A percentile compares a stretch with the other conserved stretches of the same genome.
Conservation (phyloP, 2,113 vertebrate genomes). For the Hiodon alosoides region DNA sequence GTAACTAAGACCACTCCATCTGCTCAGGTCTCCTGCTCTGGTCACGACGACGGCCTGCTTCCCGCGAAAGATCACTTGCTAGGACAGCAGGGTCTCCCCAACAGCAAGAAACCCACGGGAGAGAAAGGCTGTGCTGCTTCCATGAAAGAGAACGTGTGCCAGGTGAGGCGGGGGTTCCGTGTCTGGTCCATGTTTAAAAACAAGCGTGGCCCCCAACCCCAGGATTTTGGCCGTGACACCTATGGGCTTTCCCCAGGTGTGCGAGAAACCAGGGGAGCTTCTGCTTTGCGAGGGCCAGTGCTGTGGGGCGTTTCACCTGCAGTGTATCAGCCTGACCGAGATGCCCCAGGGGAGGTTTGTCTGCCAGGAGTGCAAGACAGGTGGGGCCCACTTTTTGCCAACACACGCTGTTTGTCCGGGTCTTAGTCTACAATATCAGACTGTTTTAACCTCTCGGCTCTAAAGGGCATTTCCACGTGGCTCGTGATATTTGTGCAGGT, state of each 20-base stretch:
- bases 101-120: conserved; percentile 61
- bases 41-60: conserved; percentile 51
- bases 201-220: background rate
- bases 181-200: conserved; percentile 7
- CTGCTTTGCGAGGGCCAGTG: conserved; percentile 92
- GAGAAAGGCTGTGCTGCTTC: conserved; percentile 81
- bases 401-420: background rate
- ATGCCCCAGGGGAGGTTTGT: conserved; percentile 88
- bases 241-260: conserved; percentile 66
- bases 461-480: too few relatives aligned
- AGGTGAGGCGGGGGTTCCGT: conserved; percentile 61
- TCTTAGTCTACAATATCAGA: too few relatives aligned
- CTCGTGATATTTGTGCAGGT: too few relatives aligned
- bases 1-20: background rate
- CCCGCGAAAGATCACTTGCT: conserved; percentile 63
- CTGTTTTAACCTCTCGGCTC: too few relatives aligned
- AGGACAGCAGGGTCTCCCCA: conserved; percentile 64
- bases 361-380: conserved; percentile 87
- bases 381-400: conserved; percentile 46
- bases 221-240: background rate
- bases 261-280: conserved; percentile 88
- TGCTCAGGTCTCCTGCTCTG: conserved; percentile 39
- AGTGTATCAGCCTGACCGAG: conserved; percentile 83
- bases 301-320: conserved; percentile 91
- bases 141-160: conserved; percentile 95